Base-by-base conservation (phyloP, 2,113 vertebrate genomes). In the Sula dactylatra region DNA sequence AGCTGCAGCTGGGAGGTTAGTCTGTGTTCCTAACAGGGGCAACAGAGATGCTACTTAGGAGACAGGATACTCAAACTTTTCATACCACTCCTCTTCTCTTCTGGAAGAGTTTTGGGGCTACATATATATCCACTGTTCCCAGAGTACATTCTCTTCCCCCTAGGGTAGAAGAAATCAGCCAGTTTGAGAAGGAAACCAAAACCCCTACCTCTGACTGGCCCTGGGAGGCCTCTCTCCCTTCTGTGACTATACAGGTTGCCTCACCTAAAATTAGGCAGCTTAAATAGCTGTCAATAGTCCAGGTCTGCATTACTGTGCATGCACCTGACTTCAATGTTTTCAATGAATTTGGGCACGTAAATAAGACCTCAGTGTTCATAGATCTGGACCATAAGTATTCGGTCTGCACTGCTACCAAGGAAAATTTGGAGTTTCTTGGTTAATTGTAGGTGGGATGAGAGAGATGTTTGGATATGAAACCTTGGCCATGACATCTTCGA, bases 141-240 rank as follows among this genome's bases (percentile, higher is more conserved):
- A 67, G 56, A 6, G 6, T 44, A 31, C 24, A 10, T 69, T 90
- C 22, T 71, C 38, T 71, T 79, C 24, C 5, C 9, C 19, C 24
- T 16, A 38, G 82, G 29, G 31, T 19, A 15, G 12, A 26, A 7
- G 16, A 73, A 4, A 47, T 40, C 73, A 93, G 7, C 15, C 38
- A 42, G 11, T 58, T 61, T n/a, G 49, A 78, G 71, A 90, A 85
- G 25, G 38, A 82, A 62, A 29, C 13, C n/a, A 36, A 85, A 78
- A 18, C 0, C 1, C 4, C 36, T 14, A 22, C 44, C 12, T 69
- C 44, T 86, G 62, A 19, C 47, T 55, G 47, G 9, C 13, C 0
- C 0, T 11, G 38, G 24, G 31, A 21, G 3, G 6, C 5, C 5
- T 15, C 26, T 69, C 59, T 79, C 31, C 50, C 34, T 79, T 52